Conservation (phyloP, 1,140 invertebrate species). For the Heliothis subflexa region DNA sequence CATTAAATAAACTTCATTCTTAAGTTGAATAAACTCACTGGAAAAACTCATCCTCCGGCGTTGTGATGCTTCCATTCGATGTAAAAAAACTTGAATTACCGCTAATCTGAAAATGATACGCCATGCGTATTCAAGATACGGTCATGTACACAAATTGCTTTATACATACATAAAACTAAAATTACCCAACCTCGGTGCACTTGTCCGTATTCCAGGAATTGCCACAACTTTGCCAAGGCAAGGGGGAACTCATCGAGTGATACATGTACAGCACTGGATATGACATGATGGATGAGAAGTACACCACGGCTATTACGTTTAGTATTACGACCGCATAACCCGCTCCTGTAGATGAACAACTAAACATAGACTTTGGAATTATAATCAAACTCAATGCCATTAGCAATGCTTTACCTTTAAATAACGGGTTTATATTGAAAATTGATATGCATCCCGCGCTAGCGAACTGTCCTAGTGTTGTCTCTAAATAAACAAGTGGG, state of each 20-base stretch:
- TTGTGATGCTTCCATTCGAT: slow-evolving; percentile 81
- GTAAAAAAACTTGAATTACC: slow-evolving; percentile 65
- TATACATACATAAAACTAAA: slow-evolving; percentile 47
- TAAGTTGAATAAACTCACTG: slow-evolving; percentile 88
- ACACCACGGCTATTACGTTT: slow-evolving; percentile 95
- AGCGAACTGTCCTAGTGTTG: slow-evolving; percentile 94
- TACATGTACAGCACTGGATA: slow-evolving; percentile 95
- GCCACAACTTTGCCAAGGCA: slow-evolving; percentile 95
- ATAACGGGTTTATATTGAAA: slow-evolving; percentile 91
- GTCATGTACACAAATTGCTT: slow-evolving; percentile 36
- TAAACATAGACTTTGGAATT: slow-evolving; percentile 40
- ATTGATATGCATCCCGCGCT: slow-evolving; percentile 93
- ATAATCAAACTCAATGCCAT: slow-evolving; percentile 25
- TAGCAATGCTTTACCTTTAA: slow-evolving; percentile 92
- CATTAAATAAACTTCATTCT: not conserved
- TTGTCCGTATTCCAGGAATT: slow-evolving; percentile 95
- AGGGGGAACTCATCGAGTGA: slow-evolving; percentile 88
- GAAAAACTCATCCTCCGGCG: slow-evolving; percentile 94
- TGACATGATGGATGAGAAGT: slow-evolving; percentile 97
- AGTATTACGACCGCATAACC: slow-evolving; percentile 94
- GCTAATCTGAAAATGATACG: slow-evolving; percentile 70
- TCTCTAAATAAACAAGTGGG: slow-evolving; percentile 96
- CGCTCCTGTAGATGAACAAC: slow-evolving; percentile 88
- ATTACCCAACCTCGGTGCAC: slow-evolving; percentile 87
- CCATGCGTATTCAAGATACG: slow-evolving; percentile 17